Evolutionary conservation across 2,797 vertebrate species (phyloP).

Genomic region (Darevskia nairensis): DNA sequence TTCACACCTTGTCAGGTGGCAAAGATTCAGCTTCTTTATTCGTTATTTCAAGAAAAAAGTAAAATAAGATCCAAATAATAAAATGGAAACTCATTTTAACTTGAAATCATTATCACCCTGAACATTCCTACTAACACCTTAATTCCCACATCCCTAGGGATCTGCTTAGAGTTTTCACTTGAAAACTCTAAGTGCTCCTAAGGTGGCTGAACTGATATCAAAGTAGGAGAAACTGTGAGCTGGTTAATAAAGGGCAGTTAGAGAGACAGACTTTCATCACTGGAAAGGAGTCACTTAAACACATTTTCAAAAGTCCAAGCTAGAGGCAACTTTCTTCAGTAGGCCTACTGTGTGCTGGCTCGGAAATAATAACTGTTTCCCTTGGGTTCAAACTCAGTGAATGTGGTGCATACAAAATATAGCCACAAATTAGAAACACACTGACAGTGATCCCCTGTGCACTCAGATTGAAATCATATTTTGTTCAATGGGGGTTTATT

Average conservation of each 20-base stretch:
- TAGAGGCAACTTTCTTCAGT: neutral
- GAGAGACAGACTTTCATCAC: neutral
- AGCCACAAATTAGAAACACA: neutral
- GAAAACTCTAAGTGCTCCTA: neutral
- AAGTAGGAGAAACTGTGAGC: constrained; percentile 12
- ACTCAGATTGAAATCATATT: neutral
- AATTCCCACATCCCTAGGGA: neutral
- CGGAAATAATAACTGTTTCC: constrained; percentile 3
- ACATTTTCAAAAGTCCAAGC: neutral
- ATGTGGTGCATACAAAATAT: neutral
- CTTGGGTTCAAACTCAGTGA: neutral
- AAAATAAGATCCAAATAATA: neutral
- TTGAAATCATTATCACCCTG: constrained; percentile 5
- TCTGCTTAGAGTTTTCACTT: neutral
- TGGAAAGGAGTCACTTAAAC: rapidly evolving
- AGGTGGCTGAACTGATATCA: neutral
- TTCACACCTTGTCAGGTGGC: neutral
- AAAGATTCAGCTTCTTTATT: neutral
- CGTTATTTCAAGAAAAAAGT: neutral
- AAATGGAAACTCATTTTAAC: constrained; percentile 1
- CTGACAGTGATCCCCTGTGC: neutral
- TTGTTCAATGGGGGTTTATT: neutral
- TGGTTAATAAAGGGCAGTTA: rapidly evolving
- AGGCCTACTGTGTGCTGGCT: neutral
- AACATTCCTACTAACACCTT: neutral